Evolutionary conservation across 1,140 invertebrate species (phyloP).

Genomic region (Rhopalosiphum padi): DNA sequence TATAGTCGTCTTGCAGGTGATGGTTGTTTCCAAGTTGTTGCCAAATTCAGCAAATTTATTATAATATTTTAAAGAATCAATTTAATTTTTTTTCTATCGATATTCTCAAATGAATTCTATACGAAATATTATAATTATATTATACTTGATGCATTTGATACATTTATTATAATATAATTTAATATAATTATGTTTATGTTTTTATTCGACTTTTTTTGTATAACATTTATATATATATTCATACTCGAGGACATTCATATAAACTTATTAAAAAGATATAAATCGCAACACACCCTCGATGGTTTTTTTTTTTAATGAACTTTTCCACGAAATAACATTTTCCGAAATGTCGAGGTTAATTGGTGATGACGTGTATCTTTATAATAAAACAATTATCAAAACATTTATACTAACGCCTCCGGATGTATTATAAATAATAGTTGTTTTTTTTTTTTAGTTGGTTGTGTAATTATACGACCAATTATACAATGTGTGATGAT

Average conservation of each 20-base stretch:
- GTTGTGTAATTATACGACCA: neutral
- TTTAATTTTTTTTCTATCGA: neutral
- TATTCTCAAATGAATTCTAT: neutral
- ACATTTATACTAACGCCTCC: neutral
- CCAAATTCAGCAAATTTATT: neutral
- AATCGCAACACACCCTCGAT: neutral
- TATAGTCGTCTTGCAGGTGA: neutral
- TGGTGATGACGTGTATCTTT: neutral
- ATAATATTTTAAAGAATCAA: neutral
- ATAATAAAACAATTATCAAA: neutral
- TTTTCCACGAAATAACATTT: neutral
- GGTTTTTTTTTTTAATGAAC: neutral
- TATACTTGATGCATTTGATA: neutral
- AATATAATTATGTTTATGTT: neutral
- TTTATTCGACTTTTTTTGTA: neutral
- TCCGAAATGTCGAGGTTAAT: neutral
- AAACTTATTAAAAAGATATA: slow-evolving; percentile 9
- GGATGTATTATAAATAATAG: neutral
- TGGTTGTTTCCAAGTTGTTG: neutral
- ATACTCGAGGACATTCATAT: neutral
- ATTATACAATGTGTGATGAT: neutral
- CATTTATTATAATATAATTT: neutral
- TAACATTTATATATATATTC: neutral
- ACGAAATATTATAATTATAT: neutral
- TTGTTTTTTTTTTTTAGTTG: neutral